These are phyloP conservation scores for Bimastos eiseni DNA, from an alignment of 2,888 invertebrate species.

Conservation along the genomic window DNA sequence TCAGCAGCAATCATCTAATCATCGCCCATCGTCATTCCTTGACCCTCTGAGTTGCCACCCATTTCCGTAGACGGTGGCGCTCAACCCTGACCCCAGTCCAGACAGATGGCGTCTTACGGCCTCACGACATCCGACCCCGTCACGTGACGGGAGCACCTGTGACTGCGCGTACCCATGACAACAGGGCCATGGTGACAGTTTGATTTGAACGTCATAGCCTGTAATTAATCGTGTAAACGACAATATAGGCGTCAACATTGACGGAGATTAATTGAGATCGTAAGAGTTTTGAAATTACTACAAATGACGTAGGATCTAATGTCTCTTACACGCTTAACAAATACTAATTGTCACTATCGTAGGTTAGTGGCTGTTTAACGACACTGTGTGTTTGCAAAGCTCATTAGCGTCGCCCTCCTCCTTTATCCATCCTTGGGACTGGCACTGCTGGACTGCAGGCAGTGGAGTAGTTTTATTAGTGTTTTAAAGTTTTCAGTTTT, in stretches of 20 bases:
- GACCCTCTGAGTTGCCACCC: not conserved
- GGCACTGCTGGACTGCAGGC: too few species aligned
- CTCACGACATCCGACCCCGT: conserved; percentile 29
- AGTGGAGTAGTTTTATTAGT: too few species aligned
- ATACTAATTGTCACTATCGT: too few species aligned
- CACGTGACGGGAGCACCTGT: conserved; percentile 16
- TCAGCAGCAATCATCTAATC: not conserved
- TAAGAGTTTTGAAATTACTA: not conserved
- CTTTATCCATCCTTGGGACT: too few species aligned
- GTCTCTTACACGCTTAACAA: too few species aligned
- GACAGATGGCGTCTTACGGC: not conserved
- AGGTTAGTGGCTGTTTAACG: too few species aligned
- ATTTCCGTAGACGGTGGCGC: not conserved
- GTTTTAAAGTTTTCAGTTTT: too few species aligned
- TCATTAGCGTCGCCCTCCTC: too few species aligned
- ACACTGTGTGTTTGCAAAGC: too few species aligned
- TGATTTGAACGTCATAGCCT: not conserved
- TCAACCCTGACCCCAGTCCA: not conserved
- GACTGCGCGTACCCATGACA: not conserved
- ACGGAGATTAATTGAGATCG: not conserved
- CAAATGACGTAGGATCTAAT: too few species aligned
- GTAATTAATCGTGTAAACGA: not conserved
- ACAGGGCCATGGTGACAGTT: not conserved
- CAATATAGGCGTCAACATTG: not conserved
- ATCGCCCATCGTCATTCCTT: not conserved